Conservation (phyloP, 2,797 vertebrate genomes). For the Gobionotothen gibberifrons region DNA sequence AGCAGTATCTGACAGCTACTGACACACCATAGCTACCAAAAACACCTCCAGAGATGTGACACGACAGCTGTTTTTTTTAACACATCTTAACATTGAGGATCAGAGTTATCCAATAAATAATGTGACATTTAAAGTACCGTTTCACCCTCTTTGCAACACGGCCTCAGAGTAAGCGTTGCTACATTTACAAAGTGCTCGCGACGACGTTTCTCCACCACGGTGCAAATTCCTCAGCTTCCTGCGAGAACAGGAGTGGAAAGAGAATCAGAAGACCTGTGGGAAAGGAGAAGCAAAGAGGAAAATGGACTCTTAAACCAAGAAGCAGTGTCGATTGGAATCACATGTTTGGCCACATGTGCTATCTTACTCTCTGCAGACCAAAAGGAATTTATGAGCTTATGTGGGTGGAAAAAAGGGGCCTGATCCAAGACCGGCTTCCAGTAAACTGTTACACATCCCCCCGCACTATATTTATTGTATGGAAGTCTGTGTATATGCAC, state of each 20-base stretch:
- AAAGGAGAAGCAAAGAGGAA: slow-evolving; percentile 20
- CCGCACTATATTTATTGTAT: not conserved
- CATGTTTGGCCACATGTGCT: slow-evolving; percentile 21
- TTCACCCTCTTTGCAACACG: slow-evolving; percentile 48
- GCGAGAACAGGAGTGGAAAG: slow-evolving; percentile 55
- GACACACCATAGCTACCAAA: slow-evolving; percentile 59
- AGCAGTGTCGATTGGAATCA: slow-evolving; percentile 3
- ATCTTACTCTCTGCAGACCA: not conserved
- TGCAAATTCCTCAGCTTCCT: slow-evolving; percentile 75
- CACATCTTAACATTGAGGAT: slow-evolving; percentile 58
- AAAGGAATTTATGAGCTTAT: slow-evolving; percentile 54
- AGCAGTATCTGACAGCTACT: slow-evolving; percentile 52
- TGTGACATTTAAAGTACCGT: slow-evolving; percentile 45
- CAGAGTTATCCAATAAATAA: slow-evolving; percentile 69
- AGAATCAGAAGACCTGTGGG: slow-evolving; percentile 60
- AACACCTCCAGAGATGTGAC: slow-evolving; percentile 54
- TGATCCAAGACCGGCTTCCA: not conserved
- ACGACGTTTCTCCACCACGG: slow-evolving; percentile 63
- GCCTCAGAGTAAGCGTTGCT: slow-evolving; percentile 65
- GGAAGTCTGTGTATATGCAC: not conserved
- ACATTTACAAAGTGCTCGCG: slow-evolving; percentile 82
- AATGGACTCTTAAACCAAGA: not conserved
- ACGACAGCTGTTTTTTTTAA: slow-evolving; percentile 6
- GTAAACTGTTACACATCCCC: slow-evolving; percentile 10
- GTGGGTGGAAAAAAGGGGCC: not conserved